phyloP scores from a whole-genome alignment of 2,797 vertebrate species.

The Takifugu rubripes region DNA sequence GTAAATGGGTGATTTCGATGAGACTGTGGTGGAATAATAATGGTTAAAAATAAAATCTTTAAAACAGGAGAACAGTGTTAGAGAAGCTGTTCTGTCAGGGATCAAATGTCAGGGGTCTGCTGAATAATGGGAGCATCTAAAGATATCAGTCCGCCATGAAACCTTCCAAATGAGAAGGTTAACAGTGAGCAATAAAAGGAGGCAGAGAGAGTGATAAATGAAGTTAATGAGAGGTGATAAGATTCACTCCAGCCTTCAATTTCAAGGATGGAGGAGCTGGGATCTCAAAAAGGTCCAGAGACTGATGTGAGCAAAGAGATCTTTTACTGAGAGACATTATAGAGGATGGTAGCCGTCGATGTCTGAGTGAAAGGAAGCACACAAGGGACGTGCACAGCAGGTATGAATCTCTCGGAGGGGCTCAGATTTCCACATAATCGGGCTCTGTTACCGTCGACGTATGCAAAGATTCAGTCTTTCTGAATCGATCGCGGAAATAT shows the following conservation, averaged over 20 bases:
- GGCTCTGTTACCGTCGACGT: conserved; percentile 7
- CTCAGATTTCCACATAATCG: conserved; percentile 21
- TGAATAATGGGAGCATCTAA: conserved; percentile 56
- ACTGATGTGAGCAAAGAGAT: conserved; percentile 48
- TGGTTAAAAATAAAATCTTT: conserved; percentile 33
- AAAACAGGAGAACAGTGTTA: conserved; percentile 31
- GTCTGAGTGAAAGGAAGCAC: conserved; percentile 43
- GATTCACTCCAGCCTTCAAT: conserved; percentile 74
- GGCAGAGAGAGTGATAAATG: conserved; percentile 60
- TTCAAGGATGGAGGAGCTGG: conserved; percentile 72
- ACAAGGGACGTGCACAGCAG: conserved; percentile 40
- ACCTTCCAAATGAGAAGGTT: conserved; percentile 69
- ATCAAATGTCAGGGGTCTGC: conserved; percentile 65
- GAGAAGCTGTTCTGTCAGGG: conserved; percentile 44
- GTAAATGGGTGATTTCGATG: neutral
- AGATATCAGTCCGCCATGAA: conserved; percentile 51
- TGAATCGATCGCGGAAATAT: conserved; percentile 21
- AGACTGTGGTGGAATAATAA: too few relatives aligned
- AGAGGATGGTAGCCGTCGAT: conserved; percentile 39
- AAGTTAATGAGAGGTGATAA: conserved; percentile 79
- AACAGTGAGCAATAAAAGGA: conserved; percentile 69
- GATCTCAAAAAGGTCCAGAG: conserved; percentile 60
- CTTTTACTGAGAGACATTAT: conserved; percentile 69
- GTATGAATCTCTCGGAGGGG: conserved; percentile 33
- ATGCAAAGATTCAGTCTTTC: conserved; percentile 16